Base-by-base conservation (phyloP, 2,888 invertebrate genomes). In the Pristionchus arcanus region DNA sequence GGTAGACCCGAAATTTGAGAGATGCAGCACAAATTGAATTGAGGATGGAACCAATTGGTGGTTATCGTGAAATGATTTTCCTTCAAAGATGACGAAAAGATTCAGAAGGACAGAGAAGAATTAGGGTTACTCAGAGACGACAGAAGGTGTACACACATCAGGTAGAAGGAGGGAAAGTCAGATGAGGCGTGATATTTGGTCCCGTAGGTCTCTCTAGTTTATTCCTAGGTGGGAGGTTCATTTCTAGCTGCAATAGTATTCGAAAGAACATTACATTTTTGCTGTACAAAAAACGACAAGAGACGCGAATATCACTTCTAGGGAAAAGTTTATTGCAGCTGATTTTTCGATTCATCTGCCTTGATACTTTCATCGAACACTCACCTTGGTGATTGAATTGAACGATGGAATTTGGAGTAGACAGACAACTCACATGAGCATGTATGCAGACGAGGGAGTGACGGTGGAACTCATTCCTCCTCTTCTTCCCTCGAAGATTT, bases 131-230 rank as follows among this genome's bases (percentile, higher is more conserved):
- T 37, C 74, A 74, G 74, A 74, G 74, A 74, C 37, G 37, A 71
- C 13, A n/a, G 68, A 28, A 34, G 68, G 31, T 68, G 31, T 34
- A 37, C 37, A 37, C 25, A 74, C 13, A 21, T 21, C 37, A 34
- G 21, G 37, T 4, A 74, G 68, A 34, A 34, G 16, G 68, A 28
- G 68, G n/a, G n/a, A 68, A 28, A 31, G 74, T 74, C 74, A 74
- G 28, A 71, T 74, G 74, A 74, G 74, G 74, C 74, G 74, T 74
- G 37, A 74, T 74, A 74, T 74, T 74, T 74, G 74, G 74, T 25
- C 21, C 21, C 74, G 37, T 74, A 16, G 74, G 31, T 71, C 37
- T 37, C 15, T 74, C 31, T 74, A 16, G 31, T 25, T 74, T 13
- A 11, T 66, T 5, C 66, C n/a, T 37, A 42, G 37, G 74, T 74